Conservation (phyloP, 2,113 vertebrate genomes). For the Romanogobio albipinnatus region DNA sequence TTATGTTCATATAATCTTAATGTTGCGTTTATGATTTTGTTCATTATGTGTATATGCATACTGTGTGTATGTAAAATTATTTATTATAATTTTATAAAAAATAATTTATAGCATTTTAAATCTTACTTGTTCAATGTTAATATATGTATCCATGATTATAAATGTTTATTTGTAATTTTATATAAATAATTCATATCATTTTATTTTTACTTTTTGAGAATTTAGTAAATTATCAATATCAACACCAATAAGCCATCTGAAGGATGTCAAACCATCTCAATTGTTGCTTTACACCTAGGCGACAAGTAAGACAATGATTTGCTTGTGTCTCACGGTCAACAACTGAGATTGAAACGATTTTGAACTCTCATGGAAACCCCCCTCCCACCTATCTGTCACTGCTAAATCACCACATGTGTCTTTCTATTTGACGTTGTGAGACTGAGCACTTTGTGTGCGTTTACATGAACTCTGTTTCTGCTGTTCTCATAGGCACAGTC, state of each 20-base stretch:
- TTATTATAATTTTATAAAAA: too few species aligned
- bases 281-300: neutral
- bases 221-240: neutral
- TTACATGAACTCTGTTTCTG: slow-evolving; percentile 29
- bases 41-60: too few species aligned
- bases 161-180: too few species aligned
- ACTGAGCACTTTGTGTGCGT: neutral
- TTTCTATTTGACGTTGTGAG: neutral
- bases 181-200: too few species aligned
- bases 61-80: too few species aligned
- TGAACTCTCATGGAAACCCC: slow-evolving; percentile 9
- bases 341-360: neutral
- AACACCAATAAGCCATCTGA: neutral
- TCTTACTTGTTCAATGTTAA: too few species aligned
- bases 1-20: too few species aligned
- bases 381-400: neutral
- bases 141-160: too few species aligned
- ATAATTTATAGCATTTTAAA: too few species aligned
- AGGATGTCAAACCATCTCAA: neutral
- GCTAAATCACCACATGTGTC: neutral
- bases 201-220: too few species aligned
- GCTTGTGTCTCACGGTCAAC: neutral
- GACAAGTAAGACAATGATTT: neutral
- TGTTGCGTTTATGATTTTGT: too few species aligned
- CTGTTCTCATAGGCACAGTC: slow-evolving; percentile 85